A percentile compares a stretch with the other conserved stretches of the same genome.
Evolutionary conservation across 2,113 vertebrate species (phyloP).

Genomic region (Tapirus terrestris): DNA sequence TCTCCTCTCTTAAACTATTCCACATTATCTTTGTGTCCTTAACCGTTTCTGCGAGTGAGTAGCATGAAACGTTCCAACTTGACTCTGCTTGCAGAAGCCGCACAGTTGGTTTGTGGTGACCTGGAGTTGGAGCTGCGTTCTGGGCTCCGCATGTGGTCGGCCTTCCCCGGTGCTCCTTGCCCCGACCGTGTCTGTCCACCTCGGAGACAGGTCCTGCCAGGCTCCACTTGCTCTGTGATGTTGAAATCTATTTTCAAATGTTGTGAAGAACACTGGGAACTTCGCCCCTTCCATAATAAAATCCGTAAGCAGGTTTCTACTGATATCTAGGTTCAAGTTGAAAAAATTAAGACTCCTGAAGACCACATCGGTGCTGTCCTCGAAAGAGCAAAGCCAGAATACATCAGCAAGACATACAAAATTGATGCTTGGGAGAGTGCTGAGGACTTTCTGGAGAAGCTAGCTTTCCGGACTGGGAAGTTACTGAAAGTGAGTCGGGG

Average conservation of each 20-base stretch:
- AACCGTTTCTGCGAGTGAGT: constrained; percentile 46
- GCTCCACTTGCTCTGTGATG: neutral
- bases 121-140: neutral
- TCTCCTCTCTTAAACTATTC: neutral
- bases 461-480: constrained; percentile 95
- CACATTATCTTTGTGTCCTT: neutral
- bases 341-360: constrained; percentile 97
- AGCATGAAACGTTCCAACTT: neutral
- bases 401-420: constrained; percentile 96
- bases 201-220: neutral
- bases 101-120: constrained; percentile 27
- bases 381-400: constrained; percentile 96
- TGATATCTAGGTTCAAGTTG: constrained; percentile 95
- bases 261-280: neutral
- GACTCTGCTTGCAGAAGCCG: neutral
- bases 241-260: constrained; percentile 24
- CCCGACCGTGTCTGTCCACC: neutral
- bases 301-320: neutral
- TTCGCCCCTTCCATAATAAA: neutral
- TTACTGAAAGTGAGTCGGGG: constrained; percentile 91
- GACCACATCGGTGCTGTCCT: constrained; percentile 95
- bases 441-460: constrained; percentile 96
- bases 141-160: neutral
- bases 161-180: neutral
- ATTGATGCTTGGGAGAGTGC: constrained; percentile 93